Percentiles rank a stretch among this genome's conserved stretches.
Evolutionary conservation across 1,140 invertebrate genomes (phyloP).

Genomic region (Mesaphorura yosii): DNA sequence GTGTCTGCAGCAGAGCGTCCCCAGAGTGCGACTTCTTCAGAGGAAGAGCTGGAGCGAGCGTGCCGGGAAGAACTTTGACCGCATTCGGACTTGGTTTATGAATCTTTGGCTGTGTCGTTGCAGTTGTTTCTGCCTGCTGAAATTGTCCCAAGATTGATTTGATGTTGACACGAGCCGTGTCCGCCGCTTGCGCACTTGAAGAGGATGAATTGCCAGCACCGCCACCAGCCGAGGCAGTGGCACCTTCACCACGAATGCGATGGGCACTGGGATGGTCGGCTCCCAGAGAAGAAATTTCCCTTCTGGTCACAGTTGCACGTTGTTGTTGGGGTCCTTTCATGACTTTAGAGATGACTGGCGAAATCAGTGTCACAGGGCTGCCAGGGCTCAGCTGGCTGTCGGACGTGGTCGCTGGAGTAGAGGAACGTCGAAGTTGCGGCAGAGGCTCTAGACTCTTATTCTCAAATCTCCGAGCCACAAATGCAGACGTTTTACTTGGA

Average conservation of each 20-base stretch:
- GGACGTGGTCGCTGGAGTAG: constrained; percentile 7
- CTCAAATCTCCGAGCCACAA: too few relatives aligned
- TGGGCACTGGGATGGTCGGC: not conserved
- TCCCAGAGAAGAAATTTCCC: constrained; percentile 11
- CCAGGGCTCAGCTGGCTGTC: constrained; percentile 1
- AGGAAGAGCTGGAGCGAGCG: constrained; percentile 13
- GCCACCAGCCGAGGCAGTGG: too few relatives aligned
- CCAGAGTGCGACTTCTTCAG: constrained; percentile 22
- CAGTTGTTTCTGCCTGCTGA: too few relatives aligned
- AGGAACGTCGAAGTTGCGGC: too few relatives aligned
- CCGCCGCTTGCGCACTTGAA: too few relatives aligned
- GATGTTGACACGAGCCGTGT: too few relatives aligned
- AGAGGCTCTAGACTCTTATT: too few relatives aligned
- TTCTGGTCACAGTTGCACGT: constrained; percentile 19
- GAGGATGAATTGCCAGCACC: too few relatives aligned
- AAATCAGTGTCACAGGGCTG: not conserved
- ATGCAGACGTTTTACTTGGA: constrained; percentile 18
- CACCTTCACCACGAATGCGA: constrained; percentile 16
- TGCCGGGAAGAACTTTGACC: not conserved
- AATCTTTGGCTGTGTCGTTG: too few relatives aligned
- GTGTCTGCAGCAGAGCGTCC: constrained; percentile 11
- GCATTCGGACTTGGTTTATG: too few relatives aligned
- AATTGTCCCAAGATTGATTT: too few relatives aligned
- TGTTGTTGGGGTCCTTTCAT: constrained; percentile 30
- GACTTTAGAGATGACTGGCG: constrained; percentile 27